Conservation (phyloP, 1,140 invertebrate species). For the Macrostomum lignano region DNA sequence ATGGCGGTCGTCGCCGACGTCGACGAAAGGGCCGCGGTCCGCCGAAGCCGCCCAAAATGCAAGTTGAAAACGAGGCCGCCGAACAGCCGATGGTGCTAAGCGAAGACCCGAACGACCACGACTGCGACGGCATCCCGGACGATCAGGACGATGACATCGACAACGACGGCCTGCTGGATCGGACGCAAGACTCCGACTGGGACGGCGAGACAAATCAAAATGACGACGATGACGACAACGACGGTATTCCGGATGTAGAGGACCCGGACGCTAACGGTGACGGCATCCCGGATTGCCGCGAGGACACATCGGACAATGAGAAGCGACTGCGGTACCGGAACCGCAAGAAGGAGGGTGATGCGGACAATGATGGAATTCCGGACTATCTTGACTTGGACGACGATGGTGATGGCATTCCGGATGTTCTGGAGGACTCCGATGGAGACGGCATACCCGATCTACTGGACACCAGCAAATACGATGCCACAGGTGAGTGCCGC, state of each 20-base stretch:
- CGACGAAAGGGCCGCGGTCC: too few relatives aligned
- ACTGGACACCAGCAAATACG: not conserved
- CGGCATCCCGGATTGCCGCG: conserved; percentile 10
- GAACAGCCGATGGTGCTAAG: conserved; percentile 11
- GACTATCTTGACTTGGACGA: conserved; percentile 8
- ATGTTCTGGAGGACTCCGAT: conserved; percentile 7
- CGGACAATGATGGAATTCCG: conserved; percentile 9
- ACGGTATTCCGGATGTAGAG: conserved; percentile 6
- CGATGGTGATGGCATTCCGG: conserved; percentile 9
- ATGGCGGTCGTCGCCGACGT: too few relatives aligned
- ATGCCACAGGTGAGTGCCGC: too few relatives aligned
- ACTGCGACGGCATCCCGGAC: conserved; percentile 16
- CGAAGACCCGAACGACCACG: conserved; percentile 16
- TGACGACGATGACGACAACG: conserved; percentile 8
- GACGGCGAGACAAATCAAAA: conserved; percentile 5
- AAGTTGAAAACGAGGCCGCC: not conserved
- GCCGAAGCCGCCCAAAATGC: too few relatives aligned
- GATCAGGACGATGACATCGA: conserved; percentile 10
- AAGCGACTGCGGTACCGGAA: conserved; percentile 1
- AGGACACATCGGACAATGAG: conserved; percentile 6
- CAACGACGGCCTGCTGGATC: conserved; percentile 9
- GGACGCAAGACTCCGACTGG: conserved; percentile 6
- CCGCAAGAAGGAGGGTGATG: conserved; percentile 5
- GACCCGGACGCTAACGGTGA: conserved; percentile 10
- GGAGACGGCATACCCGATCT: conserved; percentile 2